Evolutionary conservation across 2,888 invertebrate species (phyloP).

Genomic region (Drosophila kanekoi): DNA sequence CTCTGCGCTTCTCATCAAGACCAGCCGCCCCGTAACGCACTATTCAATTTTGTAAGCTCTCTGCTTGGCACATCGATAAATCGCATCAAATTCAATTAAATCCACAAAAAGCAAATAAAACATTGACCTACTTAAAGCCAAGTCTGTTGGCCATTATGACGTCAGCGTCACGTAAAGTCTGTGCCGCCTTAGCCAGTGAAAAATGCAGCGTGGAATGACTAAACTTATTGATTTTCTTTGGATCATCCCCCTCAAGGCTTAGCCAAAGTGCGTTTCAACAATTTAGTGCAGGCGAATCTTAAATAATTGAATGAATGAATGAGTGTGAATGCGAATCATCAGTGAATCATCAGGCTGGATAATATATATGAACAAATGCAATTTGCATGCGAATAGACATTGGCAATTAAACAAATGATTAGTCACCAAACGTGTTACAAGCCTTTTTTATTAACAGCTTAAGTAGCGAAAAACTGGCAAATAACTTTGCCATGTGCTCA

Average conservation of each 20-base stretch:
- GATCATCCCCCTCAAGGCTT: constrained; percentile 24
- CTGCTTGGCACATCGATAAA: constrained; percentile 38
- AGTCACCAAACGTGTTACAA: constrained; percentile 52
- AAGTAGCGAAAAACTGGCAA: constrained; percentile 12
- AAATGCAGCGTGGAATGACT: constrained; percentile 59
- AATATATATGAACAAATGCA: constrained; percentile 48
- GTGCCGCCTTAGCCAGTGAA: constrained; percentile 32
- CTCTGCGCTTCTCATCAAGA: constrained; percentile 6
- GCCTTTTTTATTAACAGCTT: constrained; percentile 26
- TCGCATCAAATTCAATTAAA: constrained; percentile 64
- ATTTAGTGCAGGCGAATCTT: constrained; percentile 10
- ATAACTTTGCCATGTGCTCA: constrained; percentile 15
- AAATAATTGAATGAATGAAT: constrained; percentile 26
- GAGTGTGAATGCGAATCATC: neutral
- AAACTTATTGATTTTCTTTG: constrained; percentile 65
- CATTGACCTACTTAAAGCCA: constrained; percentile 67
- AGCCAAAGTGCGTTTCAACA: constrained; percentile 18
- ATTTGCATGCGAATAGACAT: constrained; percentile 51
- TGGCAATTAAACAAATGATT: constrained; percentile 42
- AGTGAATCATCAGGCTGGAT: constrained; percentile 54
- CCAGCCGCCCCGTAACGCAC: constrained; percentile 15
- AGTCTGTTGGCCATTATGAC: constrained; percentile 64
- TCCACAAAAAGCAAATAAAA: constrained; percentile 53
- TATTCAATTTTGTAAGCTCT: constrained; percentile 5
- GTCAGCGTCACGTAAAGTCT: constrained; percentile 48